phyloP scores from a whole-genome alignment of 1,140 invertebrate genomes.

The Drosophila kohkoa region DNA sequence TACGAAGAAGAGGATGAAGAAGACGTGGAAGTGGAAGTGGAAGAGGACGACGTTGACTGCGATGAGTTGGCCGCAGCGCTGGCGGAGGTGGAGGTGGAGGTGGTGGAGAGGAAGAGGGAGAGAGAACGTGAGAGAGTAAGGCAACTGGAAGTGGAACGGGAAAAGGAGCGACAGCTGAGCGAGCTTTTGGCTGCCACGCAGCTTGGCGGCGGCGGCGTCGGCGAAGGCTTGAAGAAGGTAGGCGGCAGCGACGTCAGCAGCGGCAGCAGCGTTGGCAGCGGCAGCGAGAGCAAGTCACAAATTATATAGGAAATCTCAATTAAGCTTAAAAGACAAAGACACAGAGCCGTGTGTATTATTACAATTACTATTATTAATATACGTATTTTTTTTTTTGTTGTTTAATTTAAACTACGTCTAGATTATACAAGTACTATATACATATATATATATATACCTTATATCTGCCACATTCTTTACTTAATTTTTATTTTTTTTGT shows the following conservation, averaged over 20 bases:
- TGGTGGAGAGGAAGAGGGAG: too few species aligned
- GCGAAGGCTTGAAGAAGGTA: slow-evolving; percentile 74
- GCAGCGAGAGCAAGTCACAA: slow-evolving; percentile 60
- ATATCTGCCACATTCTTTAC: slow-evolving; percentile 4
- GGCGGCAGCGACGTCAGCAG: slow-evolving; percentile 34
- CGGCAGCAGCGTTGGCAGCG: slow-evolving; percentile 5
- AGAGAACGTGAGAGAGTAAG: slow-evolving; percentile 5
- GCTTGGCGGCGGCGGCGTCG: too few species aligned
- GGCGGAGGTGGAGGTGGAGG: slow-evolving; percentile 18
- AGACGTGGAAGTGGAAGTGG: neutral
- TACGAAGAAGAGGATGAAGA: slow-evolving; percentile 87
- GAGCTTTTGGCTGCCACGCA: slow-evolving; percentile 70
- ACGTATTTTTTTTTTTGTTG: slow-evolving; percentile 9
- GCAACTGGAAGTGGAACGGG: slow-evolving; percentile 22
- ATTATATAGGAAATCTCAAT: slow-evolving; percentile 73
- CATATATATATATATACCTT: slow-evolving; percentile 25
- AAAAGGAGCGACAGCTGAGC: slow-evolving; percentile 58
- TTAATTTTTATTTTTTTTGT: neutral
- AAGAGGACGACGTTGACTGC: slow-evolving; percentile 6
- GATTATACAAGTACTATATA: slow-evolving; percentile 26
- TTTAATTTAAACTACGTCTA: slow-evolving; percentile 18
- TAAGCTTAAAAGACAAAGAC: slow-evolving; percentile 42
- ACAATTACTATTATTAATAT: slow-evolving; percentile 16
- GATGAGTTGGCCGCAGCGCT: slow-evolving; percentile 11
- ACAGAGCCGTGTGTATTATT: slow-evolving; percentile 30